Base-by-base conservation (phyloP, 2,888 invertebrate genomes). In the Agonopterix arenella region DNA sequence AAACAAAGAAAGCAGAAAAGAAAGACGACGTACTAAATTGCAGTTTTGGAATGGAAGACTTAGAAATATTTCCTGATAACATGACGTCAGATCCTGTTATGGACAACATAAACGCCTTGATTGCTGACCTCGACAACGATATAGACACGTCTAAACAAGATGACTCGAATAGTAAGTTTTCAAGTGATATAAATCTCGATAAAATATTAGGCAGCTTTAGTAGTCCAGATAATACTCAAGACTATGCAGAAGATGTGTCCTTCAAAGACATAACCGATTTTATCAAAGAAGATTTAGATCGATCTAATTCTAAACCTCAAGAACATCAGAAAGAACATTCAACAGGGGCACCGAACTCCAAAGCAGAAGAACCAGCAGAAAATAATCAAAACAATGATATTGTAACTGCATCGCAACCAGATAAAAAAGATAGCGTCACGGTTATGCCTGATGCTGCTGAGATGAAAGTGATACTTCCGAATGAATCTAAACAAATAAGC, bases 21-120 rank as follows among this genome's bases (percentile, higher is more conserved):
- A 44, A 60, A 40, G 52, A 46, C 10, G 56, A 59, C 37, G 54
- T 53, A 8, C 54, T 70, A 36, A 59, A 70, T 55, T 57, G 67
- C 38, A 75, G 60, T 55, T 81, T 80, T 61, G 71, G 59, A n/a
- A 62, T 79, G 10, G 78, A 76, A 45, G 82, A 84, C 49, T 53
- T 82, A 41, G 84, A 80, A 61, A 71, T 82, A 51, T 84, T 86
- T 70, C 51, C 77, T 40, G 85, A 84, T 56, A 83, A 73, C 58
- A 63, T 79, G 49, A 66, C 58, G 5, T 64, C 76, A 7, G 80
- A 83, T 55, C 68, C 75, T 38, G 76, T 73, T n/a, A 71, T 82
- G 50, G 77, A 76, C 49, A 83, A 84, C 57, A 84, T 85, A 16
- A 81, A 78, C 61, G 77, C 73, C 36, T 64, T 83, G 11, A 85